Evolutionary conservation across 1,140 invertebrate genomes (phyloP).

Genomic region (Hycleus phaleratus): DNA sequence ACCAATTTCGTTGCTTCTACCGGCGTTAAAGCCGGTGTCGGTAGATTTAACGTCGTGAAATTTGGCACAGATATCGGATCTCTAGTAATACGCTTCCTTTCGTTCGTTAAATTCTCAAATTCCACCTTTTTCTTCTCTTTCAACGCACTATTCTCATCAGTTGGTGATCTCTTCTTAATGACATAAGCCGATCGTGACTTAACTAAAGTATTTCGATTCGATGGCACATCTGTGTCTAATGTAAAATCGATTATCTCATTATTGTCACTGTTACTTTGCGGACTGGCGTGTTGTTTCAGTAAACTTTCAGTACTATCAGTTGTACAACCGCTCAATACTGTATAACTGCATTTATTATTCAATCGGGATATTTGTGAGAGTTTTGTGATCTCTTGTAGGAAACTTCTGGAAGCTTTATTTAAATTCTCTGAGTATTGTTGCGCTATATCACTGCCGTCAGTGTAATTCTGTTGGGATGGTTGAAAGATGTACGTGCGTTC

Average conservation of each 20-base stretch:
- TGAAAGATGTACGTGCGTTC: slow-evolving; percentile 43
- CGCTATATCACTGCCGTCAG: slow-evolving; percentile 33
- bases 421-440: slow-evolving; percentile 20
- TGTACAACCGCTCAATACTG: slow-evolving; percentile 52
- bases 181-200: slow-evolving; percentile 57
- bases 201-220: slow-evolving; percentile 42
- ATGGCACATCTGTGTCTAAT: slow-evolving; percentile 31
- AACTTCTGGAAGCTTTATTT: slow-evolving; percentile 23
- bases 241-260: slow-evolving; percentile 22
- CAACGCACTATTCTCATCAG: slow-evolving; percentile 19
- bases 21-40: slow-evolving; percentile 59
- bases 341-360: slow-evolving; percentile 62
- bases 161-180: slow-evolving; percentile 45
- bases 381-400: slow-evolving; percentile 59
- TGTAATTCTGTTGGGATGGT: slow-evolving; percentile 40
- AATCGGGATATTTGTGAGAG: slow-evolving; percentile 64
- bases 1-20: slow-evolving; percentile 61
- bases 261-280: slow-evolving; percentile 10
- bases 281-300: slow-evolving; percentile 36
- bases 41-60: slow-evolving; percentile 55
- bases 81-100: slow-evolving; percentile 46
- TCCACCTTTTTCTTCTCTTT: slow-evolving; percentile 37
- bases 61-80: slow-evolving; percentile 72
- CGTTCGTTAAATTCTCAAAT: slow-evolving; percentile 30
- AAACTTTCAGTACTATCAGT: slow-evolving; percentile 61